phyloP scores from a whole-genome alignment of 1,140 invertebrate species.

The Centruroides vittatus region DNA sequence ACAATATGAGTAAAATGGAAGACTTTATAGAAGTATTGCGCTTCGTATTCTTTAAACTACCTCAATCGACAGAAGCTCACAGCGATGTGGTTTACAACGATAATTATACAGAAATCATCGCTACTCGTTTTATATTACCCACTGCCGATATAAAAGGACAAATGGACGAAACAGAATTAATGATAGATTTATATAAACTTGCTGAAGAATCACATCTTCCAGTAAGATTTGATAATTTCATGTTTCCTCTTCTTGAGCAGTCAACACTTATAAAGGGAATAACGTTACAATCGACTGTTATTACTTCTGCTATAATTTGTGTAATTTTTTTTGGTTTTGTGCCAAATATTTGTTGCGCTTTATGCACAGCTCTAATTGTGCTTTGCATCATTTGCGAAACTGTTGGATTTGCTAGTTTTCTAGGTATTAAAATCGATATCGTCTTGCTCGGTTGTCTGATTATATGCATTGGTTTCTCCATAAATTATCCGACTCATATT shows the following conservation, averaged over 20 bases:
- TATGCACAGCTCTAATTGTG: conserved; percentile 90
- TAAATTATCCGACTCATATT: conserved; percentile 40
- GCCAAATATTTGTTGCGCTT: conserved; percentile 75
- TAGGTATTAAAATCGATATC: conserved; percentile 86
- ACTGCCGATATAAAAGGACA: conserved; percentile 76
- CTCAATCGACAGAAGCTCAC: not conserved
- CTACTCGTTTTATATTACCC: conserved; percentile 72
- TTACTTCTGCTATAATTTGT: conserved; percentile 85
- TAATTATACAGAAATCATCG: conserved; percentile 49
- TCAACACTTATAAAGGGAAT: conserved; percentile 82
- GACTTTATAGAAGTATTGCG: not conserved
- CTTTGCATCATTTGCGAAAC: conserved; percentile 90
- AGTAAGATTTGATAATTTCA: conserved; percentile 80
- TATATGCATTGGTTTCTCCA: conserved; percentile 95
- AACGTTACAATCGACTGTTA: conserved; percentile 79
- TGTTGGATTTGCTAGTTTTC: conserved; percentile 87
- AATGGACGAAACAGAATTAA: conserved; percentile 80
- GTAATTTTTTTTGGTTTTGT: conserved; percentile 45
- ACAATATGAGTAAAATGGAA: not conserved
- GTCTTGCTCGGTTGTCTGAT: conserved; percentile 98
- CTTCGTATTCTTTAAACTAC: not conserved
- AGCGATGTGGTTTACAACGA: not conserved
- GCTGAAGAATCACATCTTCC: conserved; percentile 61
- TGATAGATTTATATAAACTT: conserved; percentile 57
- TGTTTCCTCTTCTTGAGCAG: conserved; percentile 88